Conservation (phyloP, 1,140 invertebrate genomes). For the Drosophila melanogaster region DNA sequence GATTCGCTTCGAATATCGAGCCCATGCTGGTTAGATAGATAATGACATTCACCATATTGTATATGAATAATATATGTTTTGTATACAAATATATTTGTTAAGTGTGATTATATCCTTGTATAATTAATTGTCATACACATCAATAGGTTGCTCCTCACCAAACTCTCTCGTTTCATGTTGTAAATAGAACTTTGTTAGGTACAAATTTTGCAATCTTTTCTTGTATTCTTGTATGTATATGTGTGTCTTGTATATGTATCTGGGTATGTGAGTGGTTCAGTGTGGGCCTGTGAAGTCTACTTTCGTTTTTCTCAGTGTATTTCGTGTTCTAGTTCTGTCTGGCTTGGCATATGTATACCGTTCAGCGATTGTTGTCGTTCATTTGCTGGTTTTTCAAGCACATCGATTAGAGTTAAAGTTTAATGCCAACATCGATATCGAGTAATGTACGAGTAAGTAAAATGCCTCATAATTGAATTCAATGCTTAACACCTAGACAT, state of each 20-base stretch:
- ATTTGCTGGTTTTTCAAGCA: constrained; percentile 51
- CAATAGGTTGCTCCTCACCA: constrained; percentile 52
- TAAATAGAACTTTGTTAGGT: constrained; percentile 73
- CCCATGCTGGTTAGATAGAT: constrained; percentile 44
- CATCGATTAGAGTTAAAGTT: constrained; percentile 53
- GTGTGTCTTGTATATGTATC: constrained; percentile 26
- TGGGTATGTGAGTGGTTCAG: constrained; percentile 9
- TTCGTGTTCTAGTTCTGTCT: constrained; percentile 20
- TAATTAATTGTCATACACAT: constrained; percentile 82
- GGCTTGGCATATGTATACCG: constrained; percentile 73
- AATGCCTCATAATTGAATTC: constrained; percentile 75
- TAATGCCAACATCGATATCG: constrained; percentile 68
- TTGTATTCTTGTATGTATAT: constrained; percentile 34
- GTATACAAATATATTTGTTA: constrained; percentile 69
- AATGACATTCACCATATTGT: constrained; percentile 46
- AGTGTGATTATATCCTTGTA: constrained; percentile 64
- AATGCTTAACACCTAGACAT: constrained; percentile 76
- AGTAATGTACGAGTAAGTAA: constrained; percentile 54
- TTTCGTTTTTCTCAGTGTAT: not conserved
- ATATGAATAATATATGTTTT: constrained; percentile 64
- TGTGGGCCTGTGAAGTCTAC: not conserved
- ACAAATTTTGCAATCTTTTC: constrained; percentile 64
- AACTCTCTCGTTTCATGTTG: constrained; percentile 43
- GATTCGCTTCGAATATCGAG: constrained; percentile 39
- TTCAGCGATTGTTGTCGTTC: constrained; percentile 54